Base-by-base conservation (phyloP, 1,140 invertebrate genomes). In the Panagrolaimus sp. region DNA sequence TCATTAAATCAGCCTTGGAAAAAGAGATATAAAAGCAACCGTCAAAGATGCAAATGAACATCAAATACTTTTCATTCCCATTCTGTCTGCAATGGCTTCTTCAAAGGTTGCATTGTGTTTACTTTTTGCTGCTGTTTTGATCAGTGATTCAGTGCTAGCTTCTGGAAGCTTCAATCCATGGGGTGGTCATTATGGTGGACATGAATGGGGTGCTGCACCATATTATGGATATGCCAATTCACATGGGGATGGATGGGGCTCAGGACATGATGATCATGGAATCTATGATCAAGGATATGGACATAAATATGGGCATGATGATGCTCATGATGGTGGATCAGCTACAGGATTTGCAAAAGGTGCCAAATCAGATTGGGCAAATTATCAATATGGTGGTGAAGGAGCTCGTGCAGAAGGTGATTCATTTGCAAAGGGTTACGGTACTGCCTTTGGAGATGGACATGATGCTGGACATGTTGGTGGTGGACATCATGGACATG, bases 311-410 rank as follows among this genome's bases (percentile, higher is more conserved):
- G 62, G 62, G 3, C 62, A 63, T 8, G 62, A 43, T 14, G 9
- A 43, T 13, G 62, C 27, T 5, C 27, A 63, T 27, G 38, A 42
- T 27, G 27, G 38, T 42, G 62, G 62, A 23, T 16, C 16, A 38
- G 62, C 62, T 14, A 27, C 62, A 38, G 62, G 27, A 31, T 31
- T 43, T 20, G 62, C 62, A 9, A 43, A 31, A 5, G 62, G 62
- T 27, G 16, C 16, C 14, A 31, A 63, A 38, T 63, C 62, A 11
- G 38, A 43, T n/a, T 63, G 27, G 27, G 62, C 62, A 23, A 63
- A 63, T 43, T 63, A 63, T 27, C 62, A 63, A 38, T 63, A 63
- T 43, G 62, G 62, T 43, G 62, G 62, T 5, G 27, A 63, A 63
- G 62, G 62, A 16, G 16, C 16, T 5, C 27, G 38, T 9, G 62